Evolutionary conservation across 2,888 invertebrate genomes (phyloP).

Genomic region (Eudasyphora cyanicolor): DNA sequence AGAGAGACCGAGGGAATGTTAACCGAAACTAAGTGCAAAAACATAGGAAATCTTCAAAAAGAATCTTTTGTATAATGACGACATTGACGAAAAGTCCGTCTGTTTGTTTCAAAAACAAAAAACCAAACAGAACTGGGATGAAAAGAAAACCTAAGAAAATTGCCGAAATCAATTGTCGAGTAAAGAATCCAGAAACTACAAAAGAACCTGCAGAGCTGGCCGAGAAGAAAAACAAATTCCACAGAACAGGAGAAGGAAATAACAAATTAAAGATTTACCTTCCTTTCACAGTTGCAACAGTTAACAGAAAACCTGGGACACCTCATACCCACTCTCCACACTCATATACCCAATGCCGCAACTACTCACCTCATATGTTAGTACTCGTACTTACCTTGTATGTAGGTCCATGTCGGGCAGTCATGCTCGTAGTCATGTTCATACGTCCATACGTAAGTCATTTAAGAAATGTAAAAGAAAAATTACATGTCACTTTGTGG

Average conservation of each 20-base stretch:
- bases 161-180: constrained; percentile 20
- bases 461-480: constrained; percentile 75
- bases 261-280: constrained; percentile 15
- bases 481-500: constrained; percentile 76
- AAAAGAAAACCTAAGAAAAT: neutral
- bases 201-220: neutral
- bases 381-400: neutral
- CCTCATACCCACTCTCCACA: neutral
- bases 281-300: constrained; percentile 10
- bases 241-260: neutral
- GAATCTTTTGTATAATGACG: constrained; percentile 34
- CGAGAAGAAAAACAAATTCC: neutral
- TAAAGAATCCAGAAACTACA: neutral
- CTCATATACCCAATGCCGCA: neutral
- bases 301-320: neutral
- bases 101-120: no score
- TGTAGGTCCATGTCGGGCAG: neutral
- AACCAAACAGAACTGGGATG: neutral
- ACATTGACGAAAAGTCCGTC: constrained; percentile 15
- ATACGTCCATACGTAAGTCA: constrained; percentile 67
- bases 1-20: neutral
- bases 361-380: neutral
- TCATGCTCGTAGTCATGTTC: neutral
- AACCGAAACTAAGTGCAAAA: constrained; percentile 56
- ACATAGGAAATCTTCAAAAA: constrained; percentile 51